Evolutionary conservation across 2,797 vertebrate species (phyloP), one percentile per base, ranked within the genome.

Genomic region (Catostomus latipinnis): DNA sequence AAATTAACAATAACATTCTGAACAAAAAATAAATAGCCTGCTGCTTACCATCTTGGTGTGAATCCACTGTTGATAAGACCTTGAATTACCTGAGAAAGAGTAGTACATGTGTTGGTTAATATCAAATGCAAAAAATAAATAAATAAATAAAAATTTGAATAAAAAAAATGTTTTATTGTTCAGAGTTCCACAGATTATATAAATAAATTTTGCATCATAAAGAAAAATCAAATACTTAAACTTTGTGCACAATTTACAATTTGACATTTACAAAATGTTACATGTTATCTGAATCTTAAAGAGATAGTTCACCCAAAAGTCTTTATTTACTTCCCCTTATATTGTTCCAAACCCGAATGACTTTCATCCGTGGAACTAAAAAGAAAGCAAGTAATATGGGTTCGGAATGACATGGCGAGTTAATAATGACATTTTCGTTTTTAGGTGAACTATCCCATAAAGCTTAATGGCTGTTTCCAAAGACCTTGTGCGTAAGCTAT

Each of bases 21-120:
- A 57, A 61, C 12, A 71, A 72, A 84, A 87, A 70, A 84, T 87
- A 84, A 52, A 82, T 80, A 58, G 61, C 71, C 11, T 83, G 84
- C 71, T 86, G 78, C 82, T 90, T 96, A 98, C 98, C 97, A 98
- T 98, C 71, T 98, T 96, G 58, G 96, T 96, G 76, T 97, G 91
- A 88, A 97, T 93, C 98, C 97, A 98, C 1, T 98, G 97, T 81
- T 99, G 97, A 67, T 98, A 98, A 9, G 97, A 96, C 86, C 93
- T 94, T 1, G 95, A 92, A 88, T 94, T 98, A 91, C 96, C 98
- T 99, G 90, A 68, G 86, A 93, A 75, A 54, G 4, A 61, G 77
- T 0, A 80, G 1, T 85, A 11, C 6, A 74, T 65, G 1, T 48
- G 67, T 60, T 43, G 3, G 68, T 65, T 68, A 60, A 71, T 34